Evolutionary conservation across 2,888 invertebrate genomes (phyloP).

Genomic region (Microctonus aethiopoides): DNA sequence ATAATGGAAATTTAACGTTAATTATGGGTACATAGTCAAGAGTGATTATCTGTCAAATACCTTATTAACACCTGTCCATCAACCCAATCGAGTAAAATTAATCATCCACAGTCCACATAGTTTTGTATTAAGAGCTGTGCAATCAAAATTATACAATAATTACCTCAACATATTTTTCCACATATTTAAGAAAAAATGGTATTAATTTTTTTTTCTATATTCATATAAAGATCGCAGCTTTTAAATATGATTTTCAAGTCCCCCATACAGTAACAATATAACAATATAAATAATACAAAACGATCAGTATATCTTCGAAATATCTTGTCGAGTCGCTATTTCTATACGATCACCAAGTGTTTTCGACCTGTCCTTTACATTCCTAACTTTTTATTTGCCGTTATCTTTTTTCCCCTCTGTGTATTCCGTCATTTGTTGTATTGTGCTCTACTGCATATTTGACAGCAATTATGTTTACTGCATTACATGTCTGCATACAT

Average conservation of each 20-base stretch:
- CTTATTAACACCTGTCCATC: neutral
- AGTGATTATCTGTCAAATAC: neutral
- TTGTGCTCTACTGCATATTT: too few species aligned
- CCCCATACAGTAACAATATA: neutral
- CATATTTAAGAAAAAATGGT: neutral
- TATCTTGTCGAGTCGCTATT: constrained; percentile 35
- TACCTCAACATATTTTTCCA: neutral
- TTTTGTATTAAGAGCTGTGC: neutral
- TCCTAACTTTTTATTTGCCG: neutral
- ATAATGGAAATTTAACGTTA: too few species aligned
- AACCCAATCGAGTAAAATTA: neutral
- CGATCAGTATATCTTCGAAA: constrained; percentile 18
- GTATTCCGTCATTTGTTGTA: too few species aligned
- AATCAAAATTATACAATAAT: neutral
- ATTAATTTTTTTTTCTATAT: too few species aligned
- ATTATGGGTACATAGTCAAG: neutral
- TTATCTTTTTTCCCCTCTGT: too few species aligned
- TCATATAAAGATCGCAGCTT: too few species aligned
- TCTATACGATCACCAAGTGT: constrained; percentile 28
- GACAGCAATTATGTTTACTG: too few species aligned
- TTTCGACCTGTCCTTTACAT: constrained; percentile 24
- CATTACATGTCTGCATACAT: too few species aligned
- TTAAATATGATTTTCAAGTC: neutral
- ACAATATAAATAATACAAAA: neutral
- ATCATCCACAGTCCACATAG: neutral